phyloP scores from a whole-genome alignment of 2,797 vertebrate species.

The Crocidura indochinensis region DNA sequence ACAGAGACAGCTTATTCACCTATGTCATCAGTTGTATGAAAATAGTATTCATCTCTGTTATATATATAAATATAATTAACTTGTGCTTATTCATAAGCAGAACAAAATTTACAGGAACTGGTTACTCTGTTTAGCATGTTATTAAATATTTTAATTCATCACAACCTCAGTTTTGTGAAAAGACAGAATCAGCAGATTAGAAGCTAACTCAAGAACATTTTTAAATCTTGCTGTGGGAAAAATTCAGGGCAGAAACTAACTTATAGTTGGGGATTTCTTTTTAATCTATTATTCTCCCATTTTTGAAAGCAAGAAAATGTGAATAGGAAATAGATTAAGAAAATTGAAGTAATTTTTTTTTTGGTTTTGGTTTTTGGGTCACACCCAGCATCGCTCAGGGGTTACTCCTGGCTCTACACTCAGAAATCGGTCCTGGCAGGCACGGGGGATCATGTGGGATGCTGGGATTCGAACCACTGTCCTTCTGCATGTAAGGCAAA shows the following conservation, averaged over 20 bases:
- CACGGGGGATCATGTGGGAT: too few species aligned
- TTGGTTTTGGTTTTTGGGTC: too few species aligned
- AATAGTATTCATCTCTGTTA: conserved; percentile 1
- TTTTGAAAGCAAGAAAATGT: conserved; percentile 54
- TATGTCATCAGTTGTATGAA: neutral
- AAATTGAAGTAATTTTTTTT: neutral
- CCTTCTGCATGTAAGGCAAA: too few species aligned
- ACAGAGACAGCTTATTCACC: neutral
- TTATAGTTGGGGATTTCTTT: neutral
- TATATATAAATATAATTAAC: neutral
- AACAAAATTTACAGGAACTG: neutral
- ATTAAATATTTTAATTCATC: conserved; percentile 31
- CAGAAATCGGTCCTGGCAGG: too few species aligned
- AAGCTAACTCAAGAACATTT: conserved; percentile 38
- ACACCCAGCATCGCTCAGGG: too few species aligned
- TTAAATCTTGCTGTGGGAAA: conserved; percentile 5
- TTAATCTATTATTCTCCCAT: neutral
- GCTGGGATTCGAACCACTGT: too few species aligned
- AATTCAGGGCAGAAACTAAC: neutral
- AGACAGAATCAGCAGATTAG: neutral
- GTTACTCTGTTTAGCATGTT: neutral
- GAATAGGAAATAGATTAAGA: neutral
- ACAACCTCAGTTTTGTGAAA: neutral
- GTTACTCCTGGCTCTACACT: too few species aligned
- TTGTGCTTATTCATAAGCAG: conserved; percentile 39